These are phyloP conservation scores for Spongilla lacustris DNA, from an alignment of 37 sponge, comb jelly and placozoan species.

Conservation along the genomic window DNA sequence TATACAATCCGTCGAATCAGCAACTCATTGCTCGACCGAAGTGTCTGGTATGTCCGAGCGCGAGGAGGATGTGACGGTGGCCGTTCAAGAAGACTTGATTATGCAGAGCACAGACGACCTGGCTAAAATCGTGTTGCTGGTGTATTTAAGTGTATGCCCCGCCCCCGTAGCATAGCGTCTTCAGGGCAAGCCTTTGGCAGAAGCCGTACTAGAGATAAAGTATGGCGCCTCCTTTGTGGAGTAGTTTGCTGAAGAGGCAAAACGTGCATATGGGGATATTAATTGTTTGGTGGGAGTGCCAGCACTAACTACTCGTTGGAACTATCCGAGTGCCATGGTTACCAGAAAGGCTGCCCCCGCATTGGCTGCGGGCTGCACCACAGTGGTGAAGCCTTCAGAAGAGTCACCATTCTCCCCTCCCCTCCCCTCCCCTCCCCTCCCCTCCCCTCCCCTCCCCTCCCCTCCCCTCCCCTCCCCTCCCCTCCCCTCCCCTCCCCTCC, in stretches of 20 bases:
- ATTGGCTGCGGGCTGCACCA: constrained; percentile 93
- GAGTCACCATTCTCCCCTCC: constrained; percentile 82
- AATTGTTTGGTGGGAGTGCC: constrained; percentile 86
- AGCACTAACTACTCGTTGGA: constrained; percentile 92
- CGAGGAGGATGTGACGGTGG: constrained; percentile 52
- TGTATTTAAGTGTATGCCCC: constrained; percentile 26
- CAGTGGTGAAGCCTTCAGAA: constrained; percentile 89
- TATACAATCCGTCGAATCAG: constrained; percentile 65
- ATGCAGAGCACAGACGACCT: constrained; percentile 62
- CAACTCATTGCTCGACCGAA: constrained; percentile 56
- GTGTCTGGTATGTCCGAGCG: constrained; percentile 73
- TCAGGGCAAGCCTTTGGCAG: constrained; percentile 88
- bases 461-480: too few species aligned
- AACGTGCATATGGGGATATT: constrained; percentile 61
- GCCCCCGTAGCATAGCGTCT: not conserved
- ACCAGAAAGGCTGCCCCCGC: constrained; percentile 88
- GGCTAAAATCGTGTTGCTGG: constrained; percentile 68
- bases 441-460: too few species aligned
- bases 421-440: too few species aligned
- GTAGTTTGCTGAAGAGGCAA: constrained; percentile 90
- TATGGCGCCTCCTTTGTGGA: constrained; percentile 91
- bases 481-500: too few species aligned
- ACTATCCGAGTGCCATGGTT: constrained; percentile 91
- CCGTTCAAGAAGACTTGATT: constrained; percentile 53
- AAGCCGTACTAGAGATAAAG: constrained; percentile 74